Conservation (phyloP, 2,888 invertebrate species). For the Rambutsinella grinnellia region DNA sequence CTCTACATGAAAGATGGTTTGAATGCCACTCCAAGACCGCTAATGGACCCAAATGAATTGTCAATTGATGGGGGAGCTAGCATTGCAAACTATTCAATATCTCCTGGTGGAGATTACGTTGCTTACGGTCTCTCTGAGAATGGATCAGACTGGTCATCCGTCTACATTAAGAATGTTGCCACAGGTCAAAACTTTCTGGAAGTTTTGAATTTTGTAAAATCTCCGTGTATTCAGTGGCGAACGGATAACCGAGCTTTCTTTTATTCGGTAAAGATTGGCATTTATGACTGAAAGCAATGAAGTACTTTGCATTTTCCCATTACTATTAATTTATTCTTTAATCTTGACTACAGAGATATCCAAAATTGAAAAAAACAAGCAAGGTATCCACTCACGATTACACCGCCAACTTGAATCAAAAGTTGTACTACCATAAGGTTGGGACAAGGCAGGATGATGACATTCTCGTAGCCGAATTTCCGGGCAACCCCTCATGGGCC, state of each 20-base stretch:
- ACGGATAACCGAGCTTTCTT: slow-evolving; percentile 95
- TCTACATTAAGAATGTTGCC: slow-evolving; percentile 83
- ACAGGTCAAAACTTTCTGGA: slow-evolving; percentile 89
- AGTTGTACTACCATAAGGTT: slow-evolving; percentile 90
- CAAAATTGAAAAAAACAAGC: slow-evolving; percentile 74
- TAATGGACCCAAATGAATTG: slow-evolving; percentile 94
- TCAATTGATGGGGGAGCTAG: slow-evolving; percentile 93
- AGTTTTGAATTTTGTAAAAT: slow-evolving; percentile 89
- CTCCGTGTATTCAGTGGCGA: slow-evolving; percentile 91
- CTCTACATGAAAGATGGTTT: slow-evolving; percentile 88
- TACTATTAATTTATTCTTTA: no score
- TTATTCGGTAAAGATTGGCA: slow-evolving; percentile 78
- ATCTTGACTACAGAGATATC: slow-evolving; percentile 86
- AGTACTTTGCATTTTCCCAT: not conserved
- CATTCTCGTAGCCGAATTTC: slow-evolving; percentile 88
- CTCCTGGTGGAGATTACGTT: slow-evolving; percentile 89
- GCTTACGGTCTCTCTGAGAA: slow-evolving; percentile 93
- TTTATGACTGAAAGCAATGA: not conserved
- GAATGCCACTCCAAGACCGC: slow-evolving; percentile 82
- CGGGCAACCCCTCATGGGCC: slow-evolving; percentile 88
- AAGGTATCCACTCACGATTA: slow-evolving; percentile 94
- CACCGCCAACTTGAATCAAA: slow-evolving; percentile 86
- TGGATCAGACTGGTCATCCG: slow-evolving; percentile 97
- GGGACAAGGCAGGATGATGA: slow-evolving; percentile 89
- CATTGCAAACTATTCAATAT: slow-evolving; percentile 81